phyloP scores from a whole-genome alignment of 2,113 vertebrate species.

The Muntiacus reevesi region DNA sequence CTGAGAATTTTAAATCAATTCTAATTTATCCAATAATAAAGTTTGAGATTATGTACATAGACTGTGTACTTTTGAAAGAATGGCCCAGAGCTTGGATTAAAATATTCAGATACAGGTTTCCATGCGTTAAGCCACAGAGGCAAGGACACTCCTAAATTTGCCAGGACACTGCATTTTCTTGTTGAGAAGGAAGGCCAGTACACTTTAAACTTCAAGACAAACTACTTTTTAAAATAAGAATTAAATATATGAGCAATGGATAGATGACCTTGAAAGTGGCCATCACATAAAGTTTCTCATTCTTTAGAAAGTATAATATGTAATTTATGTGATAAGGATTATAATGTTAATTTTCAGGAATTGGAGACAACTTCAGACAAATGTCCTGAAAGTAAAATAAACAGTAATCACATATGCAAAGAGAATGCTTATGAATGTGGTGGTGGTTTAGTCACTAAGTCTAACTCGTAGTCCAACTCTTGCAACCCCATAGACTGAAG shows the following conservation, averaged over 20 bases:
- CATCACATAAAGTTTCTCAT: background rate
- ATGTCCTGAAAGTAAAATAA: background rate
- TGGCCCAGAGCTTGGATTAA: background rate
- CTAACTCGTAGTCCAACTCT: background rate
- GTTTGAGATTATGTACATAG: background rate
- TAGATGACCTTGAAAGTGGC: background rate
- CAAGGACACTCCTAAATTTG: background rate
- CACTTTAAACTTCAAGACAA: background rate
- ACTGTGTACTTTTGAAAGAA: background rate
- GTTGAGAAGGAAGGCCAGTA: background rate
- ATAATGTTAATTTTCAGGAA: background rate
- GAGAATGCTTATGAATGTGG: background rate
- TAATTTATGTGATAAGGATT: background rate
- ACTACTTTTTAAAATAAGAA: background rate
- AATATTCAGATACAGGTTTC: background rate
- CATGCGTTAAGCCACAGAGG: background rate
- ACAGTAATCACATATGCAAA: background rate
- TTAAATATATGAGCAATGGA: background rate
- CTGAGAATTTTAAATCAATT: background rate
- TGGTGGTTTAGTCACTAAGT: background rate
- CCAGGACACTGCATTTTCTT: background rate
- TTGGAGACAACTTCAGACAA: background rate
- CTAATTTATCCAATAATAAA: background rate
- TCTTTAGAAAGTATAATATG: background rate
- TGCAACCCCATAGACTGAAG: background rate